Base-by-base conservation (phyloP, 2,113 vertebrate species). In the Lepisosteus osseus region DNA sequence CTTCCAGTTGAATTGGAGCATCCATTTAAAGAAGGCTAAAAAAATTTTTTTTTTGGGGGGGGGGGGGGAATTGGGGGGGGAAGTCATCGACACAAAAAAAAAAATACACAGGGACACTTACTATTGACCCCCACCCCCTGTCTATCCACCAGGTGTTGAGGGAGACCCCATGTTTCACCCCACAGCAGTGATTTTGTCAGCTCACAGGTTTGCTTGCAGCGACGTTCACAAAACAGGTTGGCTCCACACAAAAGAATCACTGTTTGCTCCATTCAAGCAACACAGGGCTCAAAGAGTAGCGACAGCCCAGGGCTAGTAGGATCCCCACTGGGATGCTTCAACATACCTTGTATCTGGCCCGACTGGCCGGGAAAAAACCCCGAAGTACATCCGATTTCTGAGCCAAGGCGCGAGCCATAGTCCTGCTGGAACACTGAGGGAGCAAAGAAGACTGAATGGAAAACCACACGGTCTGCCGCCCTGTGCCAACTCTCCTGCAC, bases 321-420 rank as follows among this genome's bases (percentile, higher is more conserved):
- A 40, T 65, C 41, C 41, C n/a, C 41, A 65, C 6, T 29, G 41
- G 62, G 62, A 15, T 13, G 41, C 62, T 41, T 65, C 62, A 43
- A 77, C 80, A 66, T 88, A 93, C 91, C 91, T 93, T 90, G 86
- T 80, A 91, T 90, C 83, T 93, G 91, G 86, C 90, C 85, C 69
- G 90, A 86, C 86, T 93, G 91, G 80, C 90, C 88, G 81, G 87
- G 86, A 85, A 93, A 93, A 82, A 93, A 90, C 77, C 90, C 86
- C 70, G 91, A 93, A 79, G 90, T 91, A 83, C 90, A 92, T 82
- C 90, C 90, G 72, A 92, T 93, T 81, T 93, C 91, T 56, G 91
- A 90, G 76, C 91, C 90, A 83, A 93, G 82, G 78, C 92, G 88
- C 78, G 91, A 89, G 45, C 91, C 90, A 73, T 93, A 93, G 84